Conservation (phyloP, 2,888 invertebrate species). For the Hololepta plana region DNA sequence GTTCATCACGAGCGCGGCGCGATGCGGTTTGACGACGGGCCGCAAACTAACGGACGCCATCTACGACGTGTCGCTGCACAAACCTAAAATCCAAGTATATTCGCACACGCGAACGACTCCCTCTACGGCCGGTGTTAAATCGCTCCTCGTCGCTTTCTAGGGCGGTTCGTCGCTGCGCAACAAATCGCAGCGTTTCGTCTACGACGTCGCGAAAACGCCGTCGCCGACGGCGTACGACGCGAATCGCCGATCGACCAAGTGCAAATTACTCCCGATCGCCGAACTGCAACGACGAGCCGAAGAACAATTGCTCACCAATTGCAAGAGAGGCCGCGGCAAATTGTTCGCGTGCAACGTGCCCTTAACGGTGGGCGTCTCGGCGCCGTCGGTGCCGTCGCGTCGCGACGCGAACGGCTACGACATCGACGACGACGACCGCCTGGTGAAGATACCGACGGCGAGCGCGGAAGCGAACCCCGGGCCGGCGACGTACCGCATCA, state of each 20-base stretch:
- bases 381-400: slow-evolving; percentile 20
- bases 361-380: slow-evolving; percentile 12
- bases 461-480: slow-evolving; percentile 15
- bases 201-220: slow-evolving; percentile 12
- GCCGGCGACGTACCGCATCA: slow-evolving; percentile 17
- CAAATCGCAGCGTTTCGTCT: slow-evolving; percentile 12
- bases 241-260: too few relatives aligned
- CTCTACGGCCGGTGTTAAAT: slow-evolving; percentile 1
- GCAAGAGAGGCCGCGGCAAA: slow-evolving; percentile 16
- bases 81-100: slow-evolving; percentile 6
- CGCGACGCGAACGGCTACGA: slow-evolving; percentile 21
- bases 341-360: slow-evolving; percentile 18
- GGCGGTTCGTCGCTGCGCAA: slow-evolving; percentile 14
- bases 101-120: background rate
- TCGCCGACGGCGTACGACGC: slow-evolving; percentile 15
- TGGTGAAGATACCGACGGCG: slow-evolving; percentile 16
- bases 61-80: slow-evolving; percentile 2
- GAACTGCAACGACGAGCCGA: too few relatives aligned
- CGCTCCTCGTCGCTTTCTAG: slow-evolving; percentile 6
- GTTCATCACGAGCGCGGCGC: slow-evolving; percentile 11
- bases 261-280: too few relatives aligned
- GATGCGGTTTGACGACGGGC: slow-evolving; percentile 7
- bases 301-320: too few relatives aligned
- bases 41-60: slow-evolving; percentile 7
- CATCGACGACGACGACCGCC: slow-evolving; percentile 13